Percentiles rank a stretch among this genome's conserved stretches.
Conservation (phyloP, 2,113 vertebrate genomes). For the human (Homo sapiens) region DNA sequence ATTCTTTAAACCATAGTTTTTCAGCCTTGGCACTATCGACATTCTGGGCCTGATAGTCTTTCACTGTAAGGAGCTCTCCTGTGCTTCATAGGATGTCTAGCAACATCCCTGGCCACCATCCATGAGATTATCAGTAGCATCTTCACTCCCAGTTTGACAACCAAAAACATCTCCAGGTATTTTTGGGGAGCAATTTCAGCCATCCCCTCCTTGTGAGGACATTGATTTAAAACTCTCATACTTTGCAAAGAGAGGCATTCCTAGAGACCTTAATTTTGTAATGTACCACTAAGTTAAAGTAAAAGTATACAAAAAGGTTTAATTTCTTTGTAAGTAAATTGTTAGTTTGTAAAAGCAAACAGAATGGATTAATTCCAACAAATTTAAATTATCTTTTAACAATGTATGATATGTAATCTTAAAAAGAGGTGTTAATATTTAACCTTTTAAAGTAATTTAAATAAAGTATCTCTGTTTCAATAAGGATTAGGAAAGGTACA, state of each 20-base stretch:
- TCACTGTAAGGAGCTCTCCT: background rate
- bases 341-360: background rate
- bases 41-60: background rate
- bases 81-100: background rate
- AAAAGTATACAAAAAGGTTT: background rate
- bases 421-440: background rate
- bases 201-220: background rate
- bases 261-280: background rate
- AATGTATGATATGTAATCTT: background rate
- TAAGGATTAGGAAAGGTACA: background rate
- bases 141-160: background rate
- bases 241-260: background rate
- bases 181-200: background rate
- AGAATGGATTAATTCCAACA: background rate
- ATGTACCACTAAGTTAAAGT: background rate
- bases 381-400: background rate
- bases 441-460: background rate
- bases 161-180: background rate
- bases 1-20: background rate
- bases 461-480: background rate
- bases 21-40: no score
- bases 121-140: background rate
- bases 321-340: background rate
- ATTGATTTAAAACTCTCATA: background rate
- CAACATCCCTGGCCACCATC: background rate